A percentile compares a stretch with the other conserved stretches of the same genome.
Conservation (phyloP, 2,113 vertebrate species). For the Oreotragus oreotragus region DNA sequence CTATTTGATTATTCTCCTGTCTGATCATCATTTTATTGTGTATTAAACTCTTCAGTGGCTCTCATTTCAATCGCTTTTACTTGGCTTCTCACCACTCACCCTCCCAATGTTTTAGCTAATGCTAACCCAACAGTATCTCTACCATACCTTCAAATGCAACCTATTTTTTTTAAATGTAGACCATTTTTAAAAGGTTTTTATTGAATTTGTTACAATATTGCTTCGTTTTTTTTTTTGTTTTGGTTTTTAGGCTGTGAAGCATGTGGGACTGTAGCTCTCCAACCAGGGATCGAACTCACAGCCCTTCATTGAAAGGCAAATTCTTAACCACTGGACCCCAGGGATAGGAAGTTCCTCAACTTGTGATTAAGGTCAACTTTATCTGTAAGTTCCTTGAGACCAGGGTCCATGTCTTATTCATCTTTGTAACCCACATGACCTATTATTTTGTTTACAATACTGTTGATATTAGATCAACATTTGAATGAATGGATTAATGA, state of each 20-base stretch:
- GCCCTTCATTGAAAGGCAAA: background rate
- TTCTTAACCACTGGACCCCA: background rate
- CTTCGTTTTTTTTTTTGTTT: background rate
- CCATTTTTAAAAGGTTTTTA: background rate
- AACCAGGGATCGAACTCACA: background rate
- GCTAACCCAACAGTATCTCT: background rate
- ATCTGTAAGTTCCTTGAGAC: background rate
- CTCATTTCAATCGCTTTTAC: background rate
- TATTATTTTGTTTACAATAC: background rate
- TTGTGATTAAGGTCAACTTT: background rate
- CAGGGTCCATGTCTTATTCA: background rate
- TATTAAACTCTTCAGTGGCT: background rate
- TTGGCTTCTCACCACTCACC: background rate
- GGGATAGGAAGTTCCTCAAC: background rate
- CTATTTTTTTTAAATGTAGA: background rate
- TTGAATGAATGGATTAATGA: background rate
- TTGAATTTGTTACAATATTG: background rate
- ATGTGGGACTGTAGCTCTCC: background rate
- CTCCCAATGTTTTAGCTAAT: background rate
- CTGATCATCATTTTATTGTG: background rate
- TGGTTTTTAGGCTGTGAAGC: background rate
- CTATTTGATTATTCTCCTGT: background rate
- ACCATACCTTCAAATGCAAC: background rate
- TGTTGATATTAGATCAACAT: background rate
- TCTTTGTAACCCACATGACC: background rate